These are phyloP conservation scores for Melikaiella ostensackeni DNA, from an alignment of 2,888 invertebrate species.

Conservation along the genomic window DNA sequence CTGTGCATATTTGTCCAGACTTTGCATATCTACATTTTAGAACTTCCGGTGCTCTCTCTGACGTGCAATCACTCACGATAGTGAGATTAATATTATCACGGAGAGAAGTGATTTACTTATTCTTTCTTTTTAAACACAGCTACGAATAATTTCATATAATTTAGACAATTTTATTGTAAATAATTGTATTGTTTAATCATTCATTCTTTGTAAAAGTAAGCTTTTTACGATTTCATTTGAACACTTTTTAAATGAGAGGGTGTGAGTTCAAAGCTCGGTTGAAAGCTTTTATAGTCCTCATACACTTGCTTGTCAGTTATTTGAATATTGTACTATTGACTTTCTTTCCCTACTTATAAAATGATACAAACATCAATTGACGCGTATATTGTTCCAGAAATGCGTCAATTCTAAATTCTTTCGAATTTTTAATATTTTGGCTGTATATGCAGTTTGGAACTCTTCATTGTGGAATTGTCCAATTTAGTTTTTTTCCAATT, in stretches of 20 bases:
- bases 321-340: background rate
- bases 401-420: no score
- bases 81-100: background rate
- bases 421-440: no score
- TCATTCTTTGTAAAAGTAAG: background rate
- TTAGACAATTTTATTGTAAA: background rate
- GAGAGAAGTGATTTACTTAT: background rate
- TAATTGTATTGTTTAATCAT: background rate
- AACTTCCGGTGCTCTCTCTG: background rate
- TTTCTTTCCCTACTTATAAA: background rate
- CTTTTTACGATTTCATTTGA: background rate
- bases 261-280: conserved; percentile 1
- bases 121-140: background rate
- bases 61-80: conserved; percentile 11
- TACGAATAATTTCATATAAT: background rate
- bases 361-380: no score
- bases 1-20: conserved; percentile 26
- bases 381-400: no score
- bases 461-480: no score
- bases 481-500: no score
- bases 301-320: background rate
- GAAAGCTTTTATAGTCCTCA: background rate
- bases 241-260: background rate
- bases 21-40: conserved; percentile 27
- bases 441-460: no score